phyloP scores from a whole-genome alignment of 2,888 invertebrate species.

The Bugulina stolonifera region DNA sequence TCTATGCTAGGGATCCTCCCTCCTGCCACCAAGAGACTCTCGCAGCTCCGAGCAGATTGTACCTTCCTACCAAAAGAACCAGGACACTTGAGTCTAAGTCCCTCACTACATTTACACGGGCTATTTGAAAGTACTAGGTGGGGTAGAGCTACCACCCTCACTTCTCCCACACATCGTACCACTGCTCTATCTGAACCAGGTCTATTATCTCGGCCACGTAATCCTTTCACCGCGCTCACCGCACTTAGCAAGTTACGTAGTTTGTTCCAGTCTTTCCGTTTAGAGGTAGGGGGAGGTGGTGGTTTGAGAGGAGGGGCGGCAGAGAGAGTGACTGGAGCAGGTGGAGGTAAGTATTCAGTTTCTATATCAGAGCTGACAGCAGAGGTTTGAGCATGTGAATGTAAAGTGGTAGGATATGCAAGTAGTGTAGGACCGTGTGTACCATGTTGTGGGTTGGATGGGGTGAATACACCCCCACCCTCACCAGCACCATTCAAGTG shows the following conservation, averaged over 20 bases:
- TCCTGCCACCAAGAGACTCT: not conserved
- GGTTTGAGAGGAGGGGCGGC: not conserved
- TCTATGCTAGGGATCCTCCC: constrained; percentile 13
- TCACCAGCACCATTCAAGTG: not conserved
- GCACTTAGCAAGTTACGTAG: not conserved
- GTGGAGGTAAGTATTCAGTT: no score
- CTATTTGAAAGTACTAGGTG: not conserved
- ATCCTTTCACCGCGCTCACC: not conserved
- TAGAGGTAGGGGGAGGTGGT: not conserved
- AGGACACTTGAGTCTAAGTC: not conserved
- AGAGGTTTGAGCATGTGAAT: not conserved
- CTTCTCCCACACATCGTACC: not conserved
- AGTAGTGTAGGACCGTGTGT: not conserved
- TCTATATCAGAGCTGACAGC: no score
- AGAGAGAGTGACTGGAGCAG: not conserved
- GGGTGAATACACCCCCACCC: no score
- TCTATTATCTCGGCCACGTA: not conserved
- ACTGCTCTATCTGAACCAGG: not conserved
- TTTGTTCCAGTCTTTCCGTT: constrained; percentile 16
- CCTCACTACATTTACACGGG: not conserved
- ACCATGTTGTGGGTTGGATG: no score
- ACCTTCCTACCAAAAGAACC: constrained; percentile 23
- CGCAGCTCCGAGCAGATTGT: constrained; percentile 13
- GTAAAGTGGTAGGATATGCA: not conserved
- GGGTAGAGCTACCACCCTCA: not conserved